Base-by-base conservation (phyloP, 2,113 vertebrate species). In the Oreocharis arfaki region DNA sequence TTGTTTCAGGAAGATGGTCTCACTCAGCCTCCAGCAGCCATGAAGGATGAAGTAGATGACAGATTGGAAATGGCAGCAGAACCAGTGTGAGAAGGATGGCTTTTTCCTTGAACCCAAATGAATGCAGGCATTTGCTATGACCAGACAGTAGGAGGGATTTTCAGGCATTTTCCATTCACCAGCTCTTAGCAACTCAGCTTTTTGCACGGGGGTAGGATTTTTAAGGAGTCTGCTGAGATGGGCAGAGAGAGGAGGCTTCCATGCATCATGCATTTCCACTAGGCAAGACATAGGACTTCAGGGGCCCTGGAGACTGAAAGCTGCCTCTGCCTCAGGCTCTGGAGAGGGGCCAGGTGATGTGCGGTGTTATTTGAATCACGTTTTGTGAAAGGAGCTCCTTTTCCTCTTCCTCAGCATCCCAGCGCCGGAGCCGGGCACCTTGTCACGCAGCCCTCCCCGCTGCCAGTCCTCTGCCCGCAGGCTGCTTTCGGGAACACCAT, bases 401-500 rank as follows among this genome's bases (percentile, higher is more conserved):
- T 67, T 61, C n/a, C n/a, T 81, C 24, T 39, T 87, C 50, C n/a
- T 63, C 82, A 64, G 65, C 76, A 67, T 39, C 49, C 35, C 70
- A 11, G 37, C 44, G 13, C 55, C 9, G 28, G 41, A 33, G 39
- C 35, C 37, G n/a, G 78, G 61, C 46, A 4, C 44, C 5, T 4
- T 10, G 69, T 56, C 65, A 3, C 5, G 32, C 32, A 41, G 13
- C 37, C 7, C 37, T 53, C 21, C 8, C 17, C 4, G 0, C 2
- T 17, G 27, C n/a, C 26, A 2, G 24, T 6, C 8, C 21, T 6
- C 6, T 33, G 47, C 2, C 47, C n/a, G 20, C 22, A 1, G n/a
- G 37, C 47, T 42, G 47, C 26, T 1, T 32, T 70, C 30, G 50
- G 78, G 32, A 67, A 0, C 24, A 2, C 17, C 8, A 0, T 0